Base-by-base conservation (phyloP, 2,888 invertebrate genomes). In the Galerucella pusilla region DNA sequence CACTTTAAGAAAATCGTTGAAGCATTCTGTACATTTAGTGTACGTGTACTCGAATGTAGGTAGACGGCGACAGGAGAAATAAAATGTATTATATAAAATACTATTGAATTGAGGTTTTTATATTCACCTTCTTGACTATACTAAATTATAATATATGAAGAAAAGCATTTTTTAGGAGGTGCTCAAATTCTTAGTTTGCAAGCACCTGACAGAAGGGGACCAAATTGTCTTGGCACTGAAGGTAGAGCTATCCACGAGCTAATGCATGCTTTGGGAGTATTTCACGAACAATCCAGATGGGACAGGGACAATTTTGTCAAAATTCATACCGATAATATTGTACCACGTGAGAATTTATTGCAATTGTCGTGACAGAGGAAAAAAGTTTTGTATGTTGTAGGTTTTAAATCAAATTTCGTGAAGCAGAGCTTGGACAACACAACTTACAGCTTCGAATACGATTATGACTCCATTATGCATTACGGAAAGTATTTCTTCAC, bases 231-330 rank as follows among this genome's bases (percentile, higher is more conserved):
- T 64, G 92, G 92, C 61, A 90, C 87, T 46, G 91, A 92, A 83
- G 94, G 94, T 0, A 90, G 93, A 77, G 92, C 94, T n/a, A 91
- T 94, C 80, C 95, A 95, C 85, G 95, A 95, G 86, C 86, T 95
- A 52, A 92, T 95, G 91, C 95, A 95, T 83, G 92, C 93, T 0
- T 88, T 94, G n/a, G 94, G 95, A 10, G 92, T 95, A 75, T 94
- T 94, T 86, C 95, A 95, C 84, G 95, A 95, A 83, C 95, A 95
- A 81, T 93, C 93, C 0, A 88, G 95, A 75, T 91, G 92, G 63
- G 95, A 95, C 86, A 88, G 95, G 73, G 93, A 94, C 83, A 88
- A 90, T 74, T 92, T 89, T 83, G 93, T 95, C 1, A 92, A 91
- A 82, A 91, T 95, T 60, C 91, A 92, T 80, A 89, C 89, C 81